A percentile compares a stretch with the other conserved stretches of the same genome.
These are phyloP conservation scores for Arctocebus calabarensis DNA, from an alignment of 2,797 vertebrate species.

Conservation along the genomic window DNA sequence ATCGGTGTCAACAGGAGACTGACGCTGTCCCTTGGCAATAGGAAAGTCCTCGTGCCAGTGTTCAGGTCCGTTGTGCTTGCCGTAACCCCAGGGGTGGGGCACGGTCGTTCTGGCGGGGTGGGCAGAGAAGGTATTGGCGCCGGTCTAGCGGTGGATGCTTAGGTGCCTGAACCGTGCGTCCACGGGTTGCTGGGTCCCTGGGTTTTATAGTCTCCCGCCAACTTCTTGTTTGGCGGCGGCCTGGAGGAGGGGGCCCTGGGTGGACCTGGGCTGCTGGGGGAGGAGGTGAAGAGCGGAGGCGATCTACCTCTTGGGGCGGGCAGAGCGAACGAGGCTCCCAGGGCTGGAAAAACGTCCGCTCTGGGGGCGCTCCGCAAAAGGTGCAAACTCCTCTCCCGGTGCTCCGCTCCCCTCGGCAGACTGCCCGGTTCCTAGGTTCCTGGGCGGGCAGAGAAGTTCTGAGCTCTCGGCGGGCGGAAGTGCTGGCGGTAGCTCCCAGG, in stretches of 20 bases:
- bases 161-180: not conserved
- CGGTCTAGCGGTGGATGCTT: not conserved
- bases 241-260: constrained; percentile 71
- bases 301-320: constrained; percentile 69
- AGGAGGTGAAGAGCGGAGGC: constrained; percentile 79
- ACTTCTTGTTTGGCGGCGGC: constrained; percentile 81
- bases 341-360: constrained; percentile 66
- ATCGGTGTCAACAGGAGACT: constrained; percentile 94
- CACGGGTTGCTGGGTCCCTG: constrained; percentile 2
- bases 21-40: constrained; percentile 92
- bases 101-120: constrained; percentile 72
- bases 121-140: not conserved
- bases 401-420: not conserved
- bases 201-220: constrained; percentile 88
- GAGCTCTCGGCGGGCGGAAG: not conserved
- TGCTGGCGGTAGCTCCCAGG: not conserved
- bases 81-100: constrained; percentile 88
- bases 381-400: not conserved
- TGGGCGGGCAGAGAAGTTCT: not conserved
- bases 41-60: constrained; percentile 92
- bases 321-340: constrained; percentile 40
- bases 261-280: constrained; percentile 32
- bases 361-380: not conserved
- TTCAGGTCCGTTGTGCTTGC: constrained; percentile 89
- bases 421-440: not conserved